Evolutionary conservation across 2,797 vertebrate species (phyloP).

Genomic region (Tadarida brasiliensis): DNA sequence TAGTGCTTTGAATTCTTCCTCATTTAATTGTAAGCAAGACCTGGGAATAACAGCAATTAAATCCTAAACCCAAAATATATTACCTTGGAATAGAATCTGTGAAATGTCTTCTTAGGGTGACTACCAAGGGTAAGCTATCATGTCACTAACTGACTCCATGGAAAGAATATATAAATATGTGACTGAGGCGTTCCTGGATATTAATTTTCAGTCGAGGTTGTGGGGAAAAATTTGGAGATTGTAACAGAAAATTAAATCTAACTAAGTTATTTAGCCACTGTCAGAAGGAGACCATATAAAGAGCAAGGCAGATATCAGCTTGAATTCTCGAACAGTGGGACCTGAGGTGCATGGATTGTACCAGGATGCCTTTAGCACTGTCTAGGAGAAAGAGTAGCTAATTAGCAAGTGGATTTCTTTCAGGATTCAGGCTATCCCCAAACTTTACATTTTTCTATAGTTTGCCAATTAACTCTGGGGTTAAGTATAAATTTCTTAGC

Average conservation of each 20-base stretch:
- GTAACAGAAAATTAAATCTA: not conserved
- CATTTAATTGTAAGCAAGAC: not conserved
- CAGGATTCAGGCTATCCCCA: not conserved
- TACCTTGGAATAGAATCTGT: conserved; percentile 1
- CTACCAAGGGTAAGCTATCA: not conserved
- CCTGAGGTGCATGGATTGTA: not conserved
- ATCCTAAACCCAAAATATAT: not conserved
- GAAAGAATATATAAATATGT: not conserved
- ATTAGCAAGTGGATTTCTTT: not conserved
- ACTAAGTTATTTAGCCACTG: not conserved
- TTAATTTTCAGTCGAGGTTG: not conserved
- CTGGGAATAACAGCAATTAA: not conserved
- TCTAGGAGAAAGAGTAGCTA: not conserved
- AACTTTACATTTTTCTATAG: not conserved
- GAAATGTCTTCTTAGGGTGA: not conserved
- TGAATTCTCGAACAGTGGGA: not conserved
- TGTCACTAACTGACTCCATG: not conserved
- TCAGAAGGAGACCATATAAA: not conserved
- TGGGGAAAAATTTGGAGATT: not conserved
- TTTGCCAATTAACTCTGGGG: not conserved
- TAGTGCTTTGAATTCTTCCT: not conserved
- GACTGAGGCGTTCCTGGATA: not conserved
- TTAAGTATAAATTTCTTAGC: not conserved
- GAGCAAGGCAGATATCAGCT: not conserved
- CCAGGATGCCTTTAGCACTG: not conserved